Evolutionary conservation across 1,140 invertebrate genomes (phyloP), one percentile per base, ranked within the genome.

Genomic region (Caenorhabditis tropicalis): DNA sequence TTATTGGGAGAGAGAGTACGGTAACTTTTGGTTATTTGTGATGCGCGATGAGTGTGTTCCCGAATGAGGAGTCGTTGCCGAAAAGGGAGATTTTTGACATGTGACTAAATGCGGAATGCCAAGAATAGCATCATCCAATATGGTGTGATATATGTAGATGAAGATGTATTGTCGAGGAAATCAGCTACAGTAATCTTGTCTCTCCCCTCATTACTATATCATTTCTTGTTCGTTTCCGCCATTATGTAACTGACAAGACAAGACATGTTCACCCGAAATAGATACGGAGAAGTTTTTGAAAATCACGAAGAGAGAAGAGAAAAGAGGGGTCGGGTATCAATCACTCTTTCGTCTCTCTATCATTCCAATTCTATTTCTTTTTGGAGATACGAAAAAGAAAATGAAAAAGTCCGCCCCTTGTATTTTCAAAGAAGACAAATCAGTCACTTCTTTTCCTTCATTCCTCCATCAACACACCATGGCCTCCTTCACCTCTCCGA

Each of bases 251-350:
- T 5, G 2, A 74, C 7, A 33, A 6, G n/a, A 43, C n/a, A 46
- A 74, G 65, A 43, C 65, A 74, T 43, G 65, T 43, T 43, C 65
- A 36, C 27, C 36, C 33, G n/a, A 74, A 74, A 74, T 74, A 74
- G 65, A 65, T n/a, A 36, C n/a, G 15, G 7, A 21, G 21, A 29
- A 24, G 36, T 46, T 74, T 74, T 74, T 46, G 65, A 74, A 74
- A 74, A 43, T 46, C 65, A 74, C n/a, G 10, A 21, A 56, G n/a
- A 24, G n/a, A 15, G 43, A 43, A 31, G 33, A n/a, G 39, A 33
- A 70, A n/a, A 33, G n/a, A 46, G 12, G 36, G 36, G 65, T 24
- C 9, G 65, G 5, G 36, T 74, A 74, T 74, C 65, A 74, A 74
- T 74, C 43, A 74, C 16, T 74, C 65, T 74, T 74, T 46, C 36